phyloP scores from a whole-genome alignment of 2,797 vertebrate species.

The Neosilurus mollespiculum region DNA sequence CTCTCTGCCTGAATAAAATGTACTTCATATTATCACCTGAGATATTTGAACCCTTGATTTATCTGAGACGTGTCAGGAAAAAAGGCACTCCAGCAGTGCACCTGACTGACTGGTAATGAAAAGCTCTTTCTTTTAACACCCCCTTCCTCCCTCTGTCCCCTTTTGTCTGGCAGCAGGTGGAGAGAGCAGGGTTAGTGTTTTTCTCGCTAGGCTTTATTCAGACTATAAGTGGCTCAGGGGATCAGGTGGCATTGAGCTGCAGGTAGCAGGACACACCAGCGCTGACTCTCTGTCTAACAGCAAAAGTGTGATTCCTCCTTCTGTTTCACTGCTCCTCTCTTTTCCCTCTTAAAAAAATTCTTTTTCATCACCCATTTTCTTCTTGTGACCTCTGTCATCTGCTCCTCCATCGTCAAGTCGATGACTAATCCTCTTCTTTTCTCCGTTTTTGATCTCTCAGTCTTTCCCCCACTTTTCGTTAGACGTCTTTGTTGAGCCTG shows the following conservation, averaged over 20 bases:
- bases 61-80: neutral
- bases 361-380: neutral
- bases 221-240: conserved; percentile 41
- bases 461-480: neutral
- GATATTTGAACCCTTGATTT: neutral
- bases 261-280: conserved; percentile 39
- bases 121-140: neutral
- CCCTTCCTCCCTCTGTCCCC: neutral
- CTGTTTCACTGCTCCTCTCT: neutral
- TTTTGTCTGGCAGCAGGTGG: conserved; percentile 48
- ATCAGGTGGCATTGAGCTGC: conserved; percentile 38
- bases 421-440: conserved; percentile 6
- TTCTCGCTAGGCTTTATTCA: conserved; percentile 20
- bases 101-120: neutral
- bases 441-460: neutral
- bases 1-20: neutral
- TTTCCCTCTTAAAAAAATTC: neutral
- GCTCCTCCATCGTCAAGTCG: neutral
- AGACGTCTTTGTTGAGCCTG: neutral
- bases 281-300: neutral
- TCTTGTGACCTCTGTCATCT: neutral
- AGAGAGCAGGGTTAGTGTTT: conserved; percentile 37
- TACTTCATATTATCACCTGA: neutral
- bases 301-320: conserved; percentile 14
- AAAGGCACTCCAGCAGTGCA: conserved; percentile 1